phyloP scores from a whole-genome alignment of 2,797 vertebrate species.

The Premnoplex brunnescens region DNA sequence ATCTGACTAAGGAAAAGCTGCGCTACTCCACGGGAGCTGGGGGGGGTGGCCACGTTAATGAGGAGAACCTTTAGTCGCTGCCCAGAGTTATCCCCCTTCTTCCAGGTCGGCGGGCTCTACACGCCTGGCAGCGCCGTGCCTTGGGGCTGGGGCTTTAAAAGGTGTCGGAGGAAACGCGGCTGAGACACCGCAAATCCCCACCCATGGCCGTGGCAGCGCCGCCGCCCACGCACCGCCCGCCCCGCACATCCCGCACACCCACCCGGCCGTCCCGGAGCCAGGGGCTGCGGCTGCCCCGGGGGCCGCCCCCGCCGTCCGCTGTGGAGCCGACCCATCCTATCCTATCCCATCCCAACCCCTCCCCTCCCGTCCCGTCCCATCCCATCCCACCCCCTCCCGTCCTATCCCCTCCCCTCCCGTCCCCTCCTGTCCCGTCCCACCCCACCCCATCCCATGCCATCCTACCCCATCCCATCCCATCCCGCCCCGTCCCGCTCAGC shows the following conservation, averaged over 20 bases:
- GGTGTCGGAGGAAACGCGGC: slow-evolving; percentile 78
- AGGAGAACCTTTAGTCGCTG: not conserved
- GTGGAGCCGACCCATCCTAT: not conserved
- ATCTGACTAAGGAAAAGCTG: not conserved
- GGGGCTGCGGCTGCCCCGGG: not conserved
- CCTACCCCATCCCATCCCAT: no score
- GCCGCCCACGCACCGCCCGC: not conserved
- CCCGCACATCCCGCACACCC: slow-evolving; percentile 71
- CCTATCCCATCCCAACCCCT: fast-evolving
- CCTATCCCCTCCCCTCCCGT: fast-evolving
- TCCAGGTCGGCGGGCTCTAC: not conserved
- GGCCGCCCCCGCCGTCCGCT: not conserved
- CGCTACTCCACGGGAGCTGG: not conserved
- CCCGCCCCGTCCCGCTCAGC: no score
- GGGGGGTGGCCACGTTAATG: fast-evolving
- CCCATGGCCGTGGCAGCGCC: slow-evolving; percentile 67
- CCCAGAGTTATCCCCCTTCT: not conserved
- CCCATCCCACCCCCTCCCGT: not conserved
- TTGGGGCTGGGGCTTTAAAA: slow-evolving; percentile 74
- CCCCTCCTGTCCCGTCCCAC: fast-evolving
- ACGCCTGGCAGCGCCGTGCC: not conserved
- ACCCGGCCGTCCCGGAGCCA: not conserved
- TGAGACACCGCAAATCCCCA: slow-evolving; percentile 66
- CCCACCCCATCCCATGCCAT: fast-evolving
- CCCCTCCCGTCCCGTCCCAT: no score